phyloP scores from a whole-genome alignment of 2,797 vertebrate genomes.

The Poecile montanus region DNA sequence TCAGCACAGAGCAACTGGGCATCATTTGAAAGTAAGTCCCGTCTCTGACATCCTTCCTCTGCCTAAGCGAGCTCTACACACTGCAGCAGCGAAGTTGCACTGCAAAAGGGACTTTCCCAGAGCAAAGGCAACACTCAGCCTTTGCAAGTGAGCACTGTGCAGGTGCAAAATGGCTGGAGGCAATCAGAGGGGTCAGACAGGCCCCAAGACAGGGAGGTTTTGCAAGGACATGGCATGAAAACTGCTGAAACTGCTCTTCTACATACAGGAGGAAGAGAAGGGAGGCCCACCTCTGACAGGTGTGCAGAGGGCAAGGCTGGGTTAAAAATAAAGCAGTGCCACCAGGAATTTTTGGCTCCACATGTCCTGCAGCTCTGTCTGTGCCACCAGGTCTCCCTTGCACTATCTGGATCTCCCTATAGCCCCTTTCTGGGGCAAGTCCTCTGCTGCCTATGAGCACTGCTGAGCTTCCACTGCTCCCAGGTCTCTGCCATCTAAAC shows the following conservation, averaged over 20 bases:
- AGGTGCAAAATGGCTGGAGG: not conserved
- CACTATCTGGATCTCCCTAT: accelerated
- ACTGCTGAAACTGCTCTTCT: not conserved
- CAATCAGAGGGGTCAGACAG: not conserved
- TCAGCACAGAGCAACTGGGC: not conserved
- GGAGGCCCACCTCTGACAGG: not conserved
- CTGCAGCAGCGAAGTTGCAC: not conserved
- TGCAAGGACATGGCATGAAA: not conserved
- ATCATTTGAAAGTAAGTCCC: accelerated
- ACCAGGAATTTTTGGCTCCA: not conserved
- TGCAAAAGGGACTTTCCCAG: not conserved
- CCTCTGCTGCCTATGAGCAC: not conserved
- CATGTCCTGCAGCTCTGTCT: not conserved
- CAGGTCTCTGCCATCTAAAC: not conserved
- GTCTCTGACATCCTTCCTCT: not conserved
- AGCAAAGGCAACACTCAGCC: not conserved
- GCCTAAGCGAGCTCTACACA: not conserved
- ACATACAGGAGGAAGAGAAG: not conserved
- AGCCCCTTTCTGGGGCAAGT: not conserved
- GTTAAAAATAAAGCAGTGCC: not conserved
- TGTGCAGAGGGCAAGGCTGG: not conserved
- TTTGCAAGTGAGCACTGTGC: accelerated
- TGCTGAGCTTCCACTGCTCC: not conserved
- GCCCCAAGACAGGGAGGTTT: not conserved
- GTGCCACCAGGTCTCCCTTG: not conserved